Base-by-base conservation (phyloP, 2,888 invertebrate species). In the Bedellia somnulentella region DNA sequence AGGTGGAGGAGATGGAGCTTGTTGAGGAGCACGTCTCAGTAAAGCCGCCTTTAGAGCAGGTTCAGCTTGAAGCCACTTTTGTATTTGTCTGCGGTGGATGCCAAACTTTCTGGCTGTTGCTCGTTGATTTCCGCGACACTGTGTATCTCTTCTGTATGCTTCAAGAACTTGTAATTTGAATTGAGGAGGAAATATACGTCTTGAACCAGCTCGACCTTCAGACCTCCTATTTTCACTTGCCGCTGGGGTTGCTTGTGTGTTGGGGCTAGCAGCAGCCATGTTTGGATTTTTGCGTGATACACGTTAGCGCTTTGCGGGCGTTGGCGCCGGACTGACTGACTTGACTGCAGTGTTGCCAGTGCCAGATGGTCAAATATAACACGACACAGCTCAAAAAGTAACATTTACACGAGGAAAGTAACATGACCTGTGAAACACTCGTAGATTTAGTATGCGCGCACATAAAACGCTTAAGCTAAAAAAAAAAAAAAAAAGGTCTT, bases 21-120 rank as follows among this genome's bases (percentile, higher is more conserved):
- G 70, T 40, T 73, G 71, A 13, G 75, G 73, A 24, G 68, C 70
- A 42, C 73, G 49, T 38, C 75, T 57, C 36, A 70, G 40, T 29
- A 89, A 85, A 44, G 86, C 86, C 36, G 85, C 87, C 46, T 90
- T 80, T 39, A 92, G 67, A 55, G 85, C 85, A 36, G 83, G 81
- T 61, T 91, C 91, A 48, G 87, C 89, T 66, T 92, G 92, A 41
- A 93, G 71, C 92, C 92, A 93, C 78, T 93, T 92, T 66, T 93
- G 92, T 44, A 93, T 92, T 63, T 93, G 92, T 35, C 92, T 81
- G 34, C 92, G 80, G 59, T 93, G 92, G 40, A 93, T 92, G 34
- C 89, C 89, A 62, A 91, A 93, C 64, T 93, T 93, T 49, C 92
- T 81, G 36, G 92, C 92, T 11, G 92, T 93, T 3, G 92, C 92